Percentiles rank a stretch among this genome's conserved stretches.
phyloP scores from a whole-genome alignment of 2,888 invertebrate genomes.

The Drosophila lacicola region DNA sequence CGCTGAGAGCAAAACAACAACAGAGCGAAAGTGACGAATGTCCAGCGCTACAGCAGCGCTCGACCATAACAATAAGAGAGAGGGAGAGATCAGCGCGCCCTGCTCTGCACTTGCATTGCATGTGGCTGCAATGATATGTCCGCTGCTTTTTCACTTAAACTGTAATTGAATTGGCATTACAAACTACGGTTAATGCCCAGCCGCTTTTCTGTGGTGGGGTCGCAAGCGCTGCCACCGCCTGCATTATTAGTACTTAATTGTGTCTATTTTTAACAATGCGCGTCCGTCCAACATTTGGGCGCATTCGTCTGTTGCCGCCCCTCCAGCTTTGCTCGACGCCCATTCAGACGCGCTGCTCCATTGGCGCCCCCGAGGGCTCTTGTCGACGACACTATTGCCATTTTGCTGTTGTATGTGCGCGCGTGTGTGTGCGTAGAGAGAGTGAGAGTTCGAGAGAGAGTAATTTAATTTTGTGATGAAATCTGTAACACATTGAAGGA shows the following conservation, averaged over 20 bases:
- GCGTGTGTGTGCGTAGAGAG: constrained; percentile 7
- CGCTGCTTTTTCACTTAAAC: constrained; percentile 52
- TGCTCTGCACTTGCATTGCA: constrained; percentile 36
- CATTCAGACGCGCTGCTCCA: constrained; percentile 20
- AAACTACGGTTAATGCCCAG: constrained; percentile 39
- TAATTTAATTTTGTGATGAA: constrained; percentile 15
- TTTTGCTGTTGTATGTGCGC: constrained; percentile 34
- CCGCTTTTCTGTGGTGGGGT: constrained; percentile 21
- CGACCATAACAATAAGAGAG: constrained; percentile 65
- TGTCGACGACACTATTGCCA: constrained; percentile 46
- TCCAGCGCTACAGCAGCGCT: constrained; percentile 44
- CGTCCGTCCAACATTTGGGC: constrained; percentile 64
- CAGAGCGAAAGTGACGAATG: constrained; percentile 45
- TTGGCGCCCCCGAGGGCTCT: constrained; percentile 44
- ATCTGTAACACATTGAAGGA: constrained; percentile 17
- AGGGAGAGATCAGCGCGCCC: constrained; percentile 9
- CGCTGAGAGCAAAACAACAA: constrained; percentile 48
- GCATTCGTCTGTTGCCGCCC: constrained; percentile 37
- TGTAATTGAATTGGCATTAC: constrained; percentile 73
- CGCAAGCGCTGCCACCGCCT: constrained; percentile 41
- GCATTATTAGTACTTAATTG: constrained; percentile 79
- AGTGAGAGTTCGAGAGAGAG: constrained; percentile 13
- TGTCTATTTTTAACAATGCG: constrained; percentile 74
- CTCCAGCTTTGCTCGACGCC: neutral
- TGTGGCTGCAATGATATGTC: constrained; percentile 41